Percentiles rank a stretch among this genome's conserved stretches.
phyloP scores from a whole-genome alignment of 2,113 vertebrate species.

The Axis porcinus region DNA sequence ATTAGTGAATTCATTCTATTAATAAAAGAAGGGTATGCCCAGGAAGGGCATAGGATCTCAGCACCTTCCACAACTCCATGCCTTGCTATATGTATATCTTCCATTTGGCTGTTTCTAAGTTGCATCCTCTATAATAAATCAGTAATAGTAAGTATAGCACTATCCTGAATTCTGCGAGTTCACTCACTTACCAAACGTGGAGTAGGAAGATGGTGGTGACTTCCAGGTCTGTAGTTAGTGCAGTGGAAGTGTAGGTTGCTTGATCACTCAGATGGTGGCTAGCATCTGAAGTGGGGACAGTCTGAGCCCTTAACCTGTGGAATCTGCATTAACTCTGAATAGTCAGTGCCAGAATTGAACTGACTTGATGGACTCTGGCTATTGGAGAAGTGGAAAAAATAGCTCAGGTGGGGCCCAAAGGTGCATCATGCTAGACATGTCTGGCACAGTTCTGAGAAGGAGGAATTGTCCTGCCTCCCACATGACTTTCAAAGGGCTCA shows the following conservation, averaged over 20 bases:
- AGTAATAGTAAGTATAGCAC: background rate
- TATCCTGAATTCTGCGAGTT: background rate
- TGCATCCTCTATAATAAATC: background rate
- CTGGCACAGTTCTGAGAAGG: background rate
- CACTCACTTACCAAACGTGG: background rate
- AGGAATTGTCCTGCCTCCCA: background rate
- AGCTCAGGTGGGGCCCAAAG: background rate
- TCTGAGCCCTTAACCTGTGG: background rate
- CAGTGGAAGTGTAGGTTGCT: background rate
- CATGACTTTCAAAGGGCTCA: background rate
- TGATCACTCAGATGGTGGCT: background rate
- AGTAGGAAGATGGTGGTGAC: background rate
- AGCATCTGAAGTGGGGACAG: background rate
- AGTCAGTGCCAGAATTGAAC: background rate
- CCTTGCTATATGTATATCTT: background rate
- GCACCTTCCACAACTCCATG: background rate
- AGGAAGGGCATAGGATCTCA: background rate
- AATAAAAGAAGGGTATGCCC: background rate
- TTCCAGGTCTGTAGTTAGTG: background rate
- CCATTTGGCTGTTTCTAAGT: background rate
- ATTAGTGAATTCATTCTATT: background rate
- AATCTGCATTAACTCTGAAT: background rate
- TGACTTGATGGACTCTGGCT: background rate
- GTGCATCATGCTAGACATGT: background rate
- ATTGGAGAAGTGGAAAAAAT: background rate